Conservation (phyloP, 2,888 invertebrate genomes). For the Synanthedon tipuliformis region DNA sequence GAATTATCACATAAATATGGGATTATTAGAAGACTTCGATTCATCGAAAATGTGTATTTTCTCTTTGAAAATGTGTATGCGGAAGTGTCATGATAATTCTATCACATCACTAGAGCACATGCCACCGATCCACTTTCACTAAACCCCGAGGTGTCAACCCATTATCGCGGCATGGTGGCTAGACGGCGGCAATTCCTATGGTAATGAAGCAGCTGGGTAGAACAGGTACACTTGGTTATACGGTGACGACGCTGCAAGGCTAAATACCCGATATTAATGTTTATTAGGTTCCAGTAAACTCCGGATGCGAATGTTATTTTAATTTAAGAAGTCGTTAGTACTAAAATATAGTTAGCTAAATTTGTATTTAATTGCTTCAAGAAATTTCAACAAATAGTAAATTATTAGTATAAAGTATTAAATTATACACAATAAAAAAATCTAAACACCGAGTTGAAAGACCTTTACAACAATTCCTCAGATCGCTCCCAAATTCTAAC, state of each 20-base stretch:
- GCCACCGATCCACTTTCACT: constrained; percentile 40
- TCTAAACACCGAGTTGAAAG: not conserved
- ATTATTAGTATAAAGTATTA: no score
- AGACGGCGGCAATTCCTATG: constrained; percentile 54
- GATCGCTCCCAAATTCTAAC: not conserved
- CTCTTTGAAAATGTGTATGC: no score
- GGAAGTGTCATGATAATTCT: not conserved
- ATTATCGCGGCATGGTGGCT: constrained; percentile 38
- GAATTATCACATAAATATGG: no score
- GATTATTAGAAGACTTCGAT: no score
- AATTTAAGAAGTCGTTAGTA: not conserved
- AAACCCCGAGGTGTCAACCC: constrained; percentile 34
- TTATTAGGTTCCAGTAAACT: constrained; percentile 44
- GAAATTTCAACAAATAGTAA: no score
- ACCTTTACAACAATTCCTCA: not conserved
- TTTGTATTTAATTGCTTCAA: no score
- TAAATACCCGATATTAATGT: constrained; percentile 33
- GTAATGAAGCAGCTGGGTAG: constrained; percentile 38
- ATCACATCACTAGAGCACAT: not conserved
- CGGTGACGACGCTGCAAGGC: constrained; percentile 14
- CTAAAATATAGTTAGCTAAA: no score
- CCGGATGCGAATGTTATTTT: constrained; percentile 6
- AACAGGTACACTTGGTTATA: constrained; percentile 10
- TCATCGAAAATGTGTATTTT: no score
- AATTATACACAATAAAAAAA: no score